phyloP scores from a whole-genome alignment of 2,797 vertebrate species.

The Labroides dimidiatus region DNA sequence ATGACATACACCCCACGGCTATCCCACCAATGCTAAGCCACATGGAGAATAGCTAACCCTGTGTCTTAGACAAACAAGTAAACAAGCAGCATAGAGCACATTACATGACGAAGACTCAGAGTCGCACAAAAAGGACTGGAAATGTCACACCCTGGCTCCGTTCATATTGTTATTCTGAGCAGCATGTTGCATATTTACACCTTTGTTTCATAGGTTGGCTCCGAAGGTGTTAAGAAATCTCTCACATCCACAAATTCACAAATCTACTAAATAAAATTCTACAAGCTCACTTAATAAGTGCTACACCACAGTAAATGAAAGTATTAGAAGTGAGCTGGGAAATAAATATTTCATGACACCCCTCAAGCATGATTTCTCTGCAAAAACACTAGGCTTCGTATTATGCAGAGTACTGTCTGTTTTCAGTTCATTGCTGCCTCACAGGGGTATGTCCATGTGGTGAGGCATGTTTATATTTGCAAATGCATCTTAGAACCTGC shows the following conservation, averaged over 20 bases:
- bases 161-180: constrained; percentile 69
- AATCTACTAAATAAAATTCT: constrained; percentile 60
- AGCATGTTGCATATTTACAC: constrained; percentile 61
- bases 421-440: constrained; percentile 24
- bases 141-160: constrained; percentile 35
- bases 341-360: constrained; percentile 72
- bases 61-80: constrained; percentile 72
- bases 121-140: constrained; percentile 39
- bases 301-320: constrained; percentile 65
- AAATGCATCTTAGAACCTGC: too few relatives aligned
- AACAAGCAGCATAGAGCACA: constrained; percentile 60
- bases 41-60: constrained; percentile 57
- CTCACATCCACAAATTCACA: constrained; percentile 60
- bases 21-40: constrained; percentile 75
- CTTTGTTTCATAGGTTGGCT: constrained; percentile 53
- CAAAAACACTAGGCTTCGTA: constrained; percentile 42
- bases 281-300: constrained; percentile 55
- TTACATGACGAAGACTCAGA: constrained; percentile 34
- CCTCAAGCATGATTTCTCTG: constrained; percentile 50
- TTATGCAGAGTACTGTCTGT: constrained; percentile 18
- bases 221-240: constrained; percentile 60
- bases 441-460: constrained; percentile 17
- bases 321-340: constrained; percentile 58
- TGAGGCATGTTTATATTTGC: constrained; percentile 42
- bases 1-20: constrained; percentile 70